Base-by-base conservation (phyloP, 1,140 invertebrate genomes). In the Macrosteles quadrilineatus region DNA sequence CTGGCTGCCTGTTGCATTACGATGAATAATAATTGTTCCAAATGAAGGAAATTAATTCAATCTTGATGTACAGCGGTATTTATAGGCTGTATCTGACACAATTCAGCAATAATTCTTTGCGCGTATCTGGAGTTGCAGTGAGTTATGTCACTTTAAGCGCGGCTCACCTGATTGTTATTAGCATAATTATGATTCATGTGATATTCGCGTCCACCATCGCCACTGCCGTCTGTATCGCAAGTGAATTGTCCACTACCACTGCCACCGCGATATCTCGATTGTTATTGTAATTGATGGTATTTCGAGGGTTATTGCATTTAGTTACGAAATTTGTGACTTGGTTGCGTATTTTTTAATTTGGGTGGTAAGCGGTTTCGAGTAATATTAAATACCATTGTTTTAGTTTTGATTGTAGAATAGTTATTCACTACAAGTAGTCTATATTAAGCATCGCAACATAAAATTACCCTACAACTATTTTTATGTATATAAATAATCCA, bases 11-110 rank as follows among this genome's bases (percentile, higher is more conserved):
- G 55, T 59, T 59, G 55, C 55, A 50, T 29, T 30, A 4, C 27
- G 40, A 25, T 66, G 63, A 66, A 66, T 66, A 66, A 66, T 66
- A 66, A 66, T 66, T 19, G 63, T 66, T 66, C 40, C 63, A 66
- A 66, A 66, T 66, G 63, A 66, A 66, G 63, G 32, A 43, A 66
- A 66, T 66, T 66, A 66, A 66, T 66, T 43, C 40, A 9, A 66
- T 66, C 63, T 66, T 66, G 63, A 66, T 66, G 23, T 2, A 59
- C 14, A 29, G 25, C 55, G 21, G 27, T 59, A 59, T 59, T 59
- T 59, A 59, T 59, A 30, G 55, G 21, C 55, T 27, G 21, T 59
- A 59, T 59, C 55, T 59, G 55, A 59, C 55, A 59, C 55, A 59
- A 59, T 59, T 59, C 55, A 25, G 55, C 55, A 59, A 29, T 59